Conservation (phyloP, 2,113 vertebrate species). For the Charadrius vociferus region DNA sequence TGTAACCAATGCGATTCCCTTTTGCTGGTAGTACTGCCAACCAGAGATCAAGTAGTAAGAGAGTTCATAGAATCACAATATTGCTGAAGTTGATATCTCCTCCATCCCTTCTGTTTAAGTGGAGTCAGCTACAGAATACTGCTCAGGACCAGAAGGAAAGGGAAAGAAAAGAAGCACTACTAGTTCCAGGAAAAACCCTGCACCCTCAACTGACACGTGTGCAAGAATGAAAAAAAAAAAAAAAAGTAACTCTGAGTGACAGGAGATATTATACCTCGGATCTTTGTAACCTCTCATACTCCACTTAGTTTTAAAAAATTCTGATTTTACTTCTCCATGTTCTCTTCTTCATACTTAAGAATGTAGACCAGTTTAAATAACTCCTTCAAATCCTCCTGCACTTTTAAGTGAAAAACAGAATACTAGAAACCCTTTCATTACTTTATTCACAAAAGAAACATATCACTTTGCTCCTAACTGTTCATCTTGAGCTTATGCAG, state of each 20-base stretch:
- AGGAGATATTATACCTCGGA: background rate
- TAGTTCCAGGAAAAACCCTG: background rate
- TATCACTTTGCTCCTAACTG: background rate
- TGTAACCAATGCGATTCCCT: background rate
- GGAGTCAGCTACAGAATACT: background rate
- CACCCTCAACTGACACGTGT: background rate
- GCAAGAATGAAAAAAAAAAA: background rate
- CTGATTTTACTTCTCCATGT: background rate
- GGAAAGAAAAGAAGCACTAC: background rate
- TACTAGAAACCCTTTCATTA: background rate
- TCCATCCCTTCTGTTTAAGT: background rate
- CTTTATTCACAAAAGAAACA: background rate
- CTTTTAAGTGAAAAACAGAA: background rate
- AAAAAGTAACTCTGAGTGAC: background rate
- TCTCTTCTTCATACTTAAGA: background rate
- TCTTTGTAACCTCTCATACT: background rate
- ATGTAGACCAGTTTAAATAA: background rate
- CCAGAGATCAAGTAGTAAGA: background rate
- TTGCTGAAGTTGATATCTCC: background rate
- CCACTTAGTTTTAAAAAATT: background rate
- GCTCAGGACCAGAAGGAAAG: background rate
- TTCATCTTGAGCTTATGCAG: background rate
- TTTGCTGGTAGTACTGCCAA: background rate
- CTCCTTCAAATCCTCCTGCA: background rate
- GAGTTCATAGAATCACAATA: background rate